Evolutionary conservation across 2,888 invertebrate species (phyloP).

Genomic region (Lithosia quadra): DNA sequence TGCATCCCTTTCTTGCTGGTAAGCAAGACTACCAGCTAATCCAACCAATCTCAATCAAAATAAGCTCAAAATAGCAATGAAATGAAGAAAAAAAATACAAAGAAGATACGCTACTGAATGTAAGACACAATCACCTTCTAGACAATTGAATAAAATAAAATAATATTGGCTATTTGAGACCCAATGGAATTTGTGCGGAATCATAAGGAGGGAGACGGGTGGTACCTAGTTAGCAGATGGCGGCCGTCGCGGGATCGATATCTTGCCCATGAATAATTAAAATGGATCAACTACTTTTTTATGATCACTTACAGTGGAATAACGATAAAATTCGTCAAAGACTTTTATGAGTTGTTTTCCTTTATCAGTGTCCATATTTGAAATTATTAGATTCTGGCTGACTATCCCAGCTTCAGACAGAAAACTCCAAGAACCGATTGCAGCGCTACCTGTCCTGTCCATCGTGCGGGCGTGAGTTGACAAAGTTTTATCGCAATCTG

Average conservation of each 20-base stretch:
- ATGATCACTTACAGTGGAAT: conserved; percentile 47
- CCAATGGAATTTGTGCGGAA: conserved; percentile 15
- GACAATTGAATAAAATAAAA: conserved; percentile 16
- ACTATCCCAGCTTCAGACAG: too few species aligned
- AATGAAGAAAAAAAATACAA: conserved; percentile 7
- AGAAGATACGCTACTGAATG: not conserved
- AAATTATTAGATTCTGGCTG: too few species aligned
- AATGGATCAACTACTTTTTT: conserved; percentile 69
- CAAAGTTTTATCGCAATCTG: too few species aligned
- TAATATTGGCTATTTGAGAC: conserved; percentile 12
- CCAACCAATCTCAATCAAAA: too few species aligned
- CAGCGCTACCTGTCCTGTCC: too few species aligned
- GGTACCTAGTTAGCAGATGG: conserved; percentile 63
- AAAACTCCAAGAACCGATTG: too few species aligned
- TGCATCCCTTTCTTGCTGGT: too few species aligned
- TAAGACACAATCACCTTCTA: conserved; percentile 1
- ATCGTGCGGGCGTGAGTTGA: too few species aligned
- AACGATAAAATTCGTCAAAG: too few species aligned
- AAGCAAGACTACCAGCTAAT: too few species aligned
- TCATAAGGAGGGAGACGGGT: conserved; percentile 43
- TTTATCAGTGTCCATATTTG: too few species aligned
- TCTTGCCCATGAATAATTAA: conserved; percentile 76
- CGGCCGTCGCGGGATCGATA: conserved; percentile 68
- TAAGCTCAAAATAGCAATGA: conserved; percentile 2
- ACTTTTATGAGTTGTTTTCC: too few species aligned